Evolutionary conservation across 2,888 invertebrate species (phyloP).

Genomic region (Sepiola atlantica): DNA sequence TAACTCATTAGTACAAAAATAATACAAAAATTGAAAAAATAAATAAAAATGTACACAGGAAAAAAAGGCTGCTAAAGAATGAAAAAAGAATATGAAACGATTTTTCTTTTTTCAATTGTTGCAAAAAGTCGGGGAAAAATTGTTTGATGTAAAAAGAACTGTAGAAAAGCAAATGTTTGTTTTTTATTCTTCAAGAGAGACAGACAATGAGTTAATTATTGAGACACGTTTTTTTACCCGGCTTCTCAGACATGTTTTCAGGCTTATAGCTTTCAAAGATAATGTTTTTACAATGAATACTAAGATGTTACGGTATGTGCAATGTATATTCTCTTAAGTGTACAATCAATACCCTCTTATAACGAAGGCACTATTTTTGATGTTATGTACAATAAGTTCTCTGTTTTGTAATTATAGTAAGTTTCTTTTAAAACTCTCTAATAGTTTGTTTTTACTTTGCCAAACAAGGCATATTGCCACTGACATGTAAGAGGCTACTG

Average conservation of each 20-base stretch:
- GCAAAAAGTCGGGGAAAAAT: background rate
- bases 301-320: background rate
- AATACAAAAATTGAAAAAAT: no score
- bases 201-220: background rate
- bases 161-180: background rate
- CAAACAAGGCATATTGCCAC: no score
- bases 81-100: background rate
- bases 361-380: no score
- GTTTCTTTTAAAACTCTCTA: no score
- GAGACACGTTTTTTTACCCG: background rate
- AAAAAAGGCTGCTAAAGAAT: background rate
- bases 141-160: background rate
- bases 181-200: background rate
- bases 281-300: background rate
- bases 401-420: no score
- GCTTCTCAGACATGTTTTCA: background rate
- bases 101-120: background rate
- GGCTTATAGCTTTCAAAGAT: background rate
- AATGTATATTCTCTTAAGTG: background rate
- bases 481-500: no score
- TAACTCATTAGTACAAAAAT: no score
- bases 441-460: no score
- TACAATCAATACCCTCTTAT: background rate
- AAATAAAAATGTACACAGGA: background rate
- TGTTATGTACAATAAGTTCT: background rate